Evolutionary conservation across 1,140 invertebrate species (phyloP), one percentile per base, ranked within the genome.

Genomic region (Drosophila repletoides): DNA sequence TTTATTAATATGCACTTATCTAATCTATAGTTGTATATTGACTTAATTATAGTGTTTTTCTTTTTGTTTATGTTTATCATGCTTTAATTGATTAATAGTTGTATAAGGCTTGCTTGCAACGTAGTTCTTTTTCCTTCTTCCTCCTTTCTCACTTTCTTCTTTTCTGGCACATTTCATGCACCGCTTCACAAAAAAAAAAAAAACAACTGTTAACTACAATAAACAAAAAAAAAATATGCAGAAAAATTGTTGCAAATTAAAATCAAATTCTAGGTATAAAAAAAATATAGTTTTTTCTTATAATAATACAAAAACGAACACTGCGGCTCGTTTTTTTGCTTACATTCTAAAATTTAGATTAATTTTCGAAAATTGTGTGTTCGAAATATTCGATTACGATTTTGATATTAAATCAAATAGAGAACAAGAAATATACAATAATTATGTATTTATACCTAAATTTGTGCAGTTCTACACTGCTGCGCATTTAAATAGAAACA

Each of bases 291-390:
- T 31, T 9, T 40, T 28, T 60, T 49, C 38, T 46, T 58, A 58
- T 19, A 43, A 34, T 31, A 33, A 43, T 43, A 43, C 40, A 43
- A 43, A 43, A 43, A 43, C 49, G 41, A 38, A 24, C 29, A 55
- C 59, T 72, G 28, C 56, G 26, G 26, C 24, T 59, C 31, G 10
- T 17, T 61, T 38, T 49, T n/a, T 46, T 65, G 55, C 71, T 65
- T 74, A 80, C 46, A 67, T 61, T 71, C 66, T 74, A 76, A 41
- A 67, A 72, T 59, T 46, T 74, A 43, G 53, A 64, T 81, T 81
- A 64, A 24, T 24, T 38, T 43, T 26, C 19, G 5, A 12, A 21
- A 41, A 10, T 10, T 17, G 0, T n/a, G 28, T 15, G 33, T 61
- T 52, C 26, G 51, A 55, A 45, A 55, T 41, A 12, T 53, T 53